Base-by-base conservation (phyloP, 2,113 vertebrate species). In the Megalops atlanticus region DNA sequence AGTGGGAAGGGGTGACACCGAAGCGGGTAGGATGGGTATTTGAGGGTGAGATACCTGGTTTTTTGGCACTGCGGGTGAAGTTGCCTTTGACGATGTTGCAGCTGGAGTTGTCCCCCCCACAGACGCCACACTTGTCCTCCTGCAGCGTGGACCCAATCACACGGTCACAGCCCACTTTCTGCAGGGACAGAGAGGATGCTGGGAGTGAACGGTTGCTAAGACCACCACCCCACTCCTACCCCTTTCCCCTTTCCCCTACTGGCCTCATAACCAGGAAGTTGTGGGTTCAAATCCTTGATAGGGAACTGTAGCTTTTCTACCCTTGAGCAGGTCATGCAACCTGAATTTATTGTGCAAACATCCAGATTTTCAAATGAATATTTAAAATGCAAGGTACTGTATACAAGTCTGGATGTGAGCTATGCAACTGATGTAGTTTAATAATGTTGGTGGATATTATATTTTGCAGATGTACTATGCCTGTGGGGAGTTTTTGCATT, bases 121-220 rank as follows among this genome's bases (percentile, higher is more conserved):
- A 99, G 80, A 98, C 93, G 3, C 98, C 98, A 45, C 98, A 99
- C 85, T 98, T 98, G 90, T 99, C 98, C 77, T 99, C 97, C 86
- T 96, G 96, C 90, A 97, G 95, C 0, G 92, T 94, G 83, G 98
- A 98, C 78, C 97, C 96, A n/a, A 98, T 95, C 81, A 95, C 92
- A n/a, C 95, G 92, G 27, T 99, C 97, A 75, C 98, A 99, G 84
- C 97, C 97, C 81, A 99, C 96, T 93, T 97, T 99, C 98, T 99
- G 92, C 81, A 86, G 83, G 84, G 33, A 86, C 70, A 58, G 27
- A 88, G 52, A 83, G 0, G 72, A 24, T 76, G 49, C 8, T 43
- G 76, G 68, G 31, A 35, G 52, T 15, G 7, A 24, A 49, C 5
- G 45, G 24, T n/a, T n/a, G n/a, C n/a, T n/a, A n/a, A n/a, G n/a